phyloP scores from a whole-genome alignment of 2,113 vertebrate genomes.

The Acanthochromis polyacanthus region DNA sequence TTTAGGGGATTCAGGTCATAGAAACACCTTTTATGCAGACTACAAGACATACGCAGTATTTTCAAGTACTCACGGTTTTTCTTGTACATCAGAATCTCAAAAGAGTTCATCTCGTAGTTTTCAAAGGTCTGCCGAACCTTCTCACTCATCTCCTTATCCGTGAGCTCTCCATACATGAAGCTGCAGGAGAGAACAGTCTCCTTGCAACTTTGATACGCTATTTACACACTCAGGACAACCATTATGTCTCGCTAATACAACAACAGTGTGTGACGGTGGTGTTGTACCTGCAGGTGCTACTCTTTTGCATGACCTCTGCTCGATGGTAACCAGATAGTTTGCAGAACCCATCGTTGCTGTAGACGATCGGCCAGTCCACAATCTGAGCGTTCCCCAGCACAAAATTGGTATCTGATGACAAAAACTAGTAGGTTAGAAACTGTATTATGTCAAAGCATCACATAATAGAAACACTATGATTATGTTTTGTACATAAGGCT shows the following conservation, averaged over 20 bases:
- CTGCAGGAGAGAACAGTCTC: constrained; percentile 77
- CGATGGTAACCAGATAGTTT: constrained; percentile 96
- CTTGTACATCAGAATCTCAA: constrained; percentile 99
- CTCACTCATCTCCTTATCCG: constrained; percentile 92
- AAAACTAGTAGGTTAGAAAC: not conserved
- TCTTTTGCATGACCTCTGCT: constrained; percentile 99
- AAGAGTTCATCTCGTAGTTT: constrained; percentile 96
- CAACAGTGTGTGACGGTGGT: not conserved
- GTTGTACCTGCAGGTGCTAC: constrained; percentile 96
- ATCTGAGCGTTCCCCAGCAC: constrained; percentile 98
- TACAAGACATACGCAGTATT: not conserved
- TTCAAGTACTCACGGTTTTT: constrained; percentile 93
- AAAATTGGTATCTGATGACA: constrained; percentile 93
- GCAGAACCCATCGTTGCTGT: constrained; percentile 99
- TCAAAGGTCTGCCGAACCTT: constrained; percentile 95
- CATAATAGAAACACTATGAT: no score
- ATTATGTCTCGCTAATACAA: not conserved
- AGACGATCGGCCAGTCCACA: constrained; percentile 98
- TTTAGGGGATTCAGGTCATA: constrained; percentile 1
- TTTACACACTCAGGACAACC: not conserved
- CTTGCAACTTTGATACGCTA: not conserved
- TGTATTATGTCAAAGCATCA: no score
- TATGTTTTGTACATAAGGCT: no score
- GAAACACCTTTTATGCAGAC: not conserved
- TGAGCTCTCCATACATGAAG: constrained; percentile 98